Base-by-base conservation (phyloP, 2,888 invertebrate species). In the Acanthopleura granulata region DNA sequence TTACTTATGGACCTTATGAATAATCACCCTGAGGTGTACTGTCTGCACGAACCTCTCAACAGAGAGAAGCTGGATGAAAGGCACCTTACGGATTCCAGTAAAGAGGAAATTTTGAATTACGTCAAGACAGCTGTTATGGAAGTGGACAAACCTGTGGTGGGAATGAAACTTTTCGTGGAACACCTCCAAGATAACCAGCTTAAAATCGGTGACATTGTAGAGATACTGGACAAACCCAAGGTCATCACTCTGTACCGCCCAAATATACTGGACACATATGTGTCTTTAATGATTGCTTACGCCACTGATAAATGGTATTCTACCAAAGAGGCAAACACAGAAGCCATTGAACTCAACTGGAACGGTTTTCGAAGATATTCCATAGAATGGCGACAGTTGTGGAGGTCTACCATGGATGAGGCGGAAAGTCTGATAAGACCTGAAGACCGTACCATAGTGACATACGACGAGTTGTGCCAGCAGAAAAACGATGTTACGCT, bases 101-200 rank as follows among this genome's bases (percentile, higher is more conserved):
- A 71, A 49, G 50, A 71, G 14, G 49, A 49, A 1, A 16, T 71
- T 40, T 27, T 71, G 18, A 40, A 49, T 15, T 27, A 71, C 50
- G 27, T 71, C 40, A 71, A 71, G 9, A 3, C 29, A 14, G n/a
- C 49, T 14, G 40, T 71, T 4, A 6, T 16, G 18, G 40, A 71
- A 40, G 49, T 15, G 3, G 18, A 40, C 6, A 49, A n/a, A 49
- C 50, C 71, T 22, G 50, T 49, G 71, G 71, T 71, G 14, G 71
- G 71, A n/a, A 22, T 71, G 18, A 71, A 71, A 14, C 18, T 71
- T 16, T 71, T 71, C 49, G n/a, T 71, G 40, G 71, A 71, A 27
- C 71, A 71, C 12, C 49, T 71, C 6, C 1, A 49, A n/a, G 71
- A 40, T 4, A 71, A 16, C 27, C 30, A 40, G 12, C 18, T 71